Base-by-base conservation (phyloP, 2,113 vertebrate genomes). In the Pollimyrus isidori region DNA sequence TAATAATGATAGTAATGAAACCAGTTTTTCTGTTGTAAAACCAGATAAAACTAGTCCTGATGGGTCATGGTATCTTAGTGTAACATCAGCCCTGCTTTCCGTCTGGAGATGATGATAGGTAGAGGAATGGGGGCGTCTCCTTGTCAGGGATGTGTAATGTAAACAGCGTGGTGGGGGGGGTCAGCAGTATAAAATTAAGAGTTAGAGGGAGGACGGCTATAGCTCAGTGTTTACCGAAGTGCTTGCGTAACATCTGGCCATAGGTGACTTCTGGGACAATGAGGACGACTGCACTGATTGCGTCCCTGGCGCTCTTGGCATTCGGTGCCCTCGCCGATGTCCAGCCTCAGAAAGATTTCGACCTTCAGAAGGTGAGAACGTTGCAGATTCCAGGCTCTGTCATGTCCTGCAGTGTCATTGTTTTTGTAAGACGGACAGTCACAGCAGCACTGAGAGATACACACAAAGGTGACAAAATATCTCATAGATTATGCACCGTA, bases 261-360 rank as follows among this genome's bases (percentile, higher is more conserved):
- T 89, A 52, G 89, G 58, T 90, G 52, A 89, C 84, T 91, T 17
- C 11, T 50, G n/a, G 91, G 89, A 93, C 86, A 91, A 96, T 96
- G 96, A 94, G 92, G 93, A 92, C 93, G 46, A 56, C 90, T 6
- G 86, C 90, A 89, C 49, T 91, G 39, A 89, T 93, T 17, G 90
- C 94, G 87, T 91, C 90, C 92, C 91, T 91, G 92, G 91, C 92
- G 90, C 46, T 93, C 86, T 93, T 91, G 50, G 85, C 91, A 88
- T 90, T 90, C 85, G 89, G 88, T 88, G 90, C 88, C 23, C 89
- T 90, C 0, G 93, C 94, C 9, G 92, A 94, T 11, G 89, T 95
- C 88, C 94, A 93, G 91, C 95, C 95, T 0, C 95, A 95, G 93
- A 95, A 83, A 86, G 95, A 96, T 80, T 96, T 96, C 89, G 94